Conservation (phyloP, 2,888 invertebrate genomes). For the Drepanosiphum platanoidis region DNA sequence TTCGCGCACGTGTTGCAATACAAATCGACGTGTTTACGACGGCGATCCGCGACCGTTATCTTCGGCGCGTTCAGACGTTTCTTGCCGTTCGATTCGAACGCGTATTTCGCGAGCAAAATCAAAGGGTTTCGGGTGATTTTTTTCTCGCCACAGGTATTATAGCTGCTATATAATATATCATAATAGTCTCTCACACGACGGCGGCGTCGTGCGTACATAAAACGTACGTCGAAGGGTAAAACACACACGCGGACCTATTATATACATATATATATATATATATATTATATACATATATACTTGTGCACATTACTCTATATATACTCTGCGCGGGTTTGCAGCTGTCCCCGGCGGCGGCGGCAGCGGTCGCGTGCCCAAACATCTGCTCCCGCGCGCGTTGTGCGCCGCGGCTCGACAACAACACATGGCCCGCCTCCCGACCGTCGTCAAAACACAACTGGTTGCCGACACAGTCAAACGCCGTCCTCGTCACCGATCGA, state of each 20-base stretch:
- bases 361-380: slow-evolving; percentile 55
- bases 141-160: neutral
- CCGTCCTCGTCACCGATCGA: neutral
- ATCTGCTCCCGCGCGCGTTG: slow-evolving; percentile 42
- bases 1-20: too few relatives aligned
- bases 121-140: neutral
- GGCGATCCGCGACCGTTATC: neutral
- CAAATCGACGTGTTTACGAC: too few relatives aligned
- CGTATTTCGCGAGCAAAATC: neutral
- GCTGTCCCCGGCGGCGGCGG: slow-evolving; percentile 15
- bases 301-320: neutral
- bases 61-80: neutral
- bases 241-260: neutral
- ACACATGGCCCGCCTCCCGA: slow-evolving; percentile 53
- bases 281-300: neutral
- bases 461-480: slow-evolving; percentile 40
- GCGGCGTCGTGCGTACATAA: neutral
- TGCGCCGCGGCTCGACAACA: neutral
- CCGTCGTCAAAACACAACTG: neutral
- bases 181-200: neutral
- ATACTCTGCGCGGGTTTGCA: slow-evolving; percentile 28
- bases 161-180: neutral
- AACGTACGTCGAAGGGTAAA: neutral
- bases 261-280: neutral
- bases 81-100: neutral